These are phyloP conservation scores for Thecocarcelia acutangulata DNA, from an alignment of 2,888 invertebrate species.

Conservation along the genomic window DNA sequence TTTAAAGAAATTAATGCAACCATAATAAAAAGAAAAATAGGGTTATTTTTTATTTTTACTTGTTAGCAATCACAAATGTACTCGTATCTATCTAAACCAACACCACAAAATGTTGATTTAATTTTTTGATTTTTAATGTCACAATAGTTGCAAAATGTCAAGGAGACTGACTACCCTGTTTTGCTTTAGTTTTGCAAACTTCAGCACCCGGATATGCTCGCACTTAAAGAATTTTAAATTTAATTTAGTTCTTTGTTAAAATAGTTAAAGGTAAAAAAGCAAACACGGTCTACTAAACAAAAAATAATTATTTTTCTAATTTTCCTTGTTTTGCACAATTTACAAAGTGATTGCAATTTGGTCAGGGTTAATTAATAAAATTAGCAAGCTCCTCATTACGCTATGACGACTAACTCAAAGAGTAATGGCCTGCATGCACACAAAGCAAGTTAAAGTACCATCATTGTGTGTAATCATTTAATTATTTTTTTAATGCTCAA, in stretches of 20 bases:
- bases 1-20: no score
- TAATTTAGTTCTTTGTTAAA: background rate
- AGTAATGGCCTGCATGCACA: background rate
- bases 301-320: background rate
- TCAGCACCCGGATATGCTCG: background rate
- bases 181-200: no score
- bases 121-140: no score
- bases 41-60: no score
- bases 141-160: no score
- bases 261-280: background rate
- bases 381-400: constrained; percentile 4
- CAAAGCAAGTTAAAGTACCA: constrained; percentile 3
- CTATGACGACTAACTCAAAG: constrained; percentile 3
- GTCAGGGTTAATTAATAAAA: constrained; percentile 27
- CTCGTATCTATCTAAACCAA: no score
- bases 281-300: constrained; percentile 24
- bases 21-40: no score
- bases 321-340: constrained; percentile 13
- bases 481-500: constrained; percentile 24
- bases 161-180: no score
- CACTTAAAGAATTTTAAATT: no score
- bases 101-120: no score
- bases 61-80: no score
- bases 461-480: constrained; percentile 1
- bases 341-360: constrained; percentile 7